Percentiles rank a stretch among this genome's conserved stretches.
Conservation (phyloP, 1,140 invertebrate genomes). For the Mercenaria mercenaria region DNA sequence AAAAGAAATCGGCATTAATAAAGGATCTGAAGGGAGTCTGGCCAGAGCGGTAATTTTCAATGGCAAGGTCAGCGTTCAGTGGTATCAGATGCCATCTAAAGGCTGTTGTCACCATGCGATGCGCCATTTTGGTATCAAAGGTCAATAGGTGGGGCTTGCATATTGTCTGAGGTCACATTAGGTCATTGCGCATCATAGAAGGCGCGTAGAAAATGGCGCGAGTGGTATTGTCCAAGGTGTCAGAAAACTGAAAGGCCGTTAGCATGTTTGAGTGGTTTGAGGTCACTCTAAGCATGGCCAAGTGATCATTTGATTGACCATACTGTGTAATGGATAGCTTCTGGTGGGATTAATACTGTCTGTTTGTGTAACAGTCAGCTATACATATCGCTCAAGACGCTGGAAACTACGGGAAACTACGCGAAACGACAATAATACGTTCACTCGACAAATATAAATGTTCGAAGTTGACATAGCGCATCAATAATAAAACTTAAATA, state of each 20-base stretch:
- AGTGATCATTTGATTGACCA: not conserved
- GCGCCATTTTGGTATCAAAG: not conserved
- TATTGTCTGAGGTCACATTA: conserved; percentile 26
- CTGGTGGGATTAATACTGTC: not conserved
- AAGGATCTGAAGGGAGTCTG: not conserved
- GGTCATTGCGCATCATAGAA: not conserved
- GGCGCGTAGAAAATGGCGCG: not conserved
- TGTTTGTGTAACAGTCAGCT: too few species aligned
- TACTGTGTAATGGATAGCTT: not conserved
- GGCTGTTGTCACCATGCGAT: not conserved
- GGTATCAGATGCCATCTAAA: not conserved
- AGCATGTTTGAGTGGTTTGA: conserved; percentile 16
- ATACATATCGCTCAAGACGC: too few species aligned
- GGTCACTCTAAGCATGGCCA: not conserved
- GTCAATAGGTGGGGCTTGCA: not conserved
- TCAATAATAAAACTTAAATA: too few species aligned
- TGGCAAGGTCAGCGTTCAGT: not conserved
- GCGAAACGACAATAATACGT: too few species aligned
- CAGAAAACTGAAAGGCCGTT: not conserved
- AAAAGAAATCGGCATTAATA: not conserved
- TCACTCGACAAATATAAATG: too few species aligned
- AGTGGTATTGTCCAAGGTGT: not conserved
- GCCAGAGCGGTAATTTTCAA: not conserved
- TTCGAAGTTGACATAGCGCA: too few species aligned
- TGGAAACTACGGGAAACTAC: too few species aligned